Base-by-base conservation (phyloP, 2,113 vertebrate species). In the Poicephalus meyeri region DNA sequence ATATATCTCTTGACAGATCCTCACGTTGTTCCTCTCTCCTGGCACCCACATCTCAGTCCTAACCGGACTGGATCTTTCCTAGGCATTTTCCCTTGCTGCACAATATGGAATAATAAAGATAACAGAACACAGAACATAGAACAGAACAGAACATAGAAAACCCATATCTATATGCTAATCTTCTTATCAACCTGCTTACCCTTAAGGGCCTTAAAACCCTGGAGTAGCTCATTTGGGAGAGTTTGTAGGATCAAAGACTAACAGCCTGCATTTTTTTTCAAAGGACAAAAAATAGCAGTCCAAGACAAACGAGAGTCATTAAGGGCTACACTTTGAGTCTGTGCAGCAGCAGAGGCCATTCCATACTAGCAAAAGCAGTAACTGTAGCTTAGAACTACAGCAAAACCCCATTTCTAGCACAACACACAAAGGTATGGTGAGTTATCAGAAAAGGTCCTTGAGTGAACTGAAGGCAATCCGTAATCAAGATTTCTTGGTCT, bases 81-180 rank as follows among this genome's bases (percentile, higher is more conserved):
- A 86, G 53, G 23, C 55, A 79, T 87, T 82, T 91, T 81, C 47
- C 42, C 49, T 79, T 65, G 28, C 26, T 79, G 56, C 42, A 69
- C 61, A 88, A 76, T 64, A 69, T 91, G 86, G 8, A 85, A 81
- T 72, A 89, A 93, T 70, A 77, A 88, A 92, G 95, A 89, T 92
- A 92, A 92, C 37, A 39, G 37, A 39, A 39, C 37, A 39, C 37
- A 39, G 37, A 39, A 39, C 37, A 39, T 39, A 39, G 37, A 39
- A 39, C 37, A 39, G 37, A 39, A 39, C 37, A 39, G 37, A 39
- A 85, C n/a, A 95, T 25, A 87, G 66, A 60, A 92, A 91, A n/a
- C 0, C 5, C 16, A 1, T 73, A 73, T 73, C 44, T 77, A 6
- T 65, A 85, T 82, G 68, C 17, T 94, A 85, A 85, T 85, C 63